Percentiles rank a stretch among this genome's conserved stretches.
These are phyloP conservation scores for Euwallacea fornicatus DNA, from an alignment of 1,140 invertebrate genomes.

Conservation along the genomic window DNA sequence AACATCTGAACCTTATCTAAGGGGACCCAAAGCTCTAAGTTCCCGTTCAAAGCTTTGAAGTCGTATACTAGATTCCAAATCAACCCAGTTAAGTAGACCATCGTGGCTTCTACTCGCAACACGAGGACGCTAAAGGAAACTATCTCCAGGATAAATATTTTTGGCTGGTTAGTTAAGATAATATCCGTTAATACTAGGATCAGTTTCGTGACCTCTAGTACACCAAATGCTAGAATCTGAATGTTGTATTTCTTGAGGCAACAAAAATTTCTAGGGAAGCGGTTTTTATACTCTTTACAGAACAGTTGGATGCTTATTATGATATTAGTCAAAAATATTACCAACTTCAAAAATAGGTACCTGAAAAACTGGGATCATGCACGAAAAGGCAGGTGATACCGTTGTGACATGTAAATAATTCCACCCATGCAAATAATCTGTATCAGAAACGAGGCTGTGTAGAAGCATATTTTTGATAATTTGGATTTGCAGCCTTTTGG, in stretches of 20 bases:
- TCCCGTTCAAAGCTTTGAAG: neutral
- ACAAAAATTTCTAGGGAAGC: neutral
- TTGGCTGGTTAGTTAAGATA: neutral
- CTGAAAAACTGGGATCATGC: too few relatives aligned
- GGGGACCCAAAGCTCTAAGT: neutral
- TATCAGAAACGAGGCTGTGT: too few relatives aligned
- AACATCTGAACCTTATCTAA: neutral
- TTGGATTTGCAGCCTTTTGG: too few relatives aligned
- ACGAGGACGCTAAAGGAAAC: neutral
- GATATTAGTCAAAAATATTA: too few relatives aligned
- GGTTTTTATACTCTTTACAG: neutral
- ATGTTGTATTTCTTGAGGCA: neutral
- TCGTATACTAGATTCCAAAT: neutral
- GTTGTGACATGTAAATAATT: too few relatives aligned
- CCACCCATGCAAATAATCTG: too few relatives aligned
- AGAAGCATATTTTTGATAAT: too few relatives aligned
- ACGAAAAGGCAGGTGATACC: too few relatives aligned
- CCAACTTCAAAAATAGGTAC: too few relatives aligned
- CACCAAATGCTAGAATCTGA: neutral
- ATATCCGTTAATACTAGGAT: neutral
- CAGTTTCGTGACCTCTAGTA: neutral
- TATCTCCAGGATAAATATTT: neutral
- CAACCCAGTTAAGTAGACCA: neutral
- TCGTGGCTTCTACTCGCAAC: neutral
- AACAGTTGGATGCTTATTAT: neutral